Conservation (phyloP, 2,888 invertebrate genomes). For the Bimastos eiseni region DNA sequence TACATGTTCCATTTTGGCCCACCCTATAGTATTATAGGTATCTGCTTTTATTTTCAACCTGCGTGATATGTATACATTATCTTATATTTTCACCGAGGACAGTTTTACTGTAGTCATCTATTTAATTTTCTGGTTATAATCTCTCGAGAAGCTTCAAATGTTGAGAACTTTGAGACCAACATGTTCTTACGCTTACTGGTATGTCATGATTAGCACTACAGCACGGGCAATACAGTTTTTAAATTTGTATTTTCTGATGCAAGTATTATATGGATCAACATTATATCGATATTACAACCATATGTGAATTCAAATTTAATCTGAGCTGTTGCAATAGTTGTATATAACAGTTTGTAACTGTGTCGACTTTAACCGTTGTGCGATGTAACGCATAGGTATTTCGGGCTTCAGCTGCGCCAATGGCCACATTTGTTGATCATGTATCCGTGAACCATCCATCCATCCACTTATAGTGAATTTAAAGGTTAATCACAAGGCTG, state of each 20-base stretch:
- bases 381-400: background rate
- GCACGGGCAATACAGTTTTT: background rate
- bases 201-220: background rate
- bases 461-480: too few species aligned
- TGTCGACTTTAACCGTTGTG: background rate
- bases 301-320: background rate
- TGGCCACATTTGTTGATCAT: too few species aligned
- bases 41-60: background rate
- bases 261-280: background rate
- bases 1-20: background rate
- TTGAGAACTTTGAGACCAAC: background rate
- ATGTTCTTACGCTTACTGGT: background rate
- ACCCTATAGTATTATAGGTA: background rate
- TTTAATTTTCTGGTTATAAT: background rate
- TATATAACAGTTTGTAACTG: background rate
- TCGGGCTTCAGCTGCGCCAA: too few species aligned
- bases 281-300: background rate
- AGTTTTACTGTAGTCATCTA: background rate
- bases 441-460: too few species aligned
- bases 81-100: background rate
- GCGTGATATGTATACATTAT: background rate
- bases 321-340: background rate
- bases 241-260: background rate
- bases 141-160: background rate
- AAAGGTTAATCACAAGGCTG: too few species aligned